Evolutionary conservation across 2,888 invertebrate species (phyloP), one percentile per base, ranked within the genome.

Genomic region (Druceiella hillmani): DNA sequence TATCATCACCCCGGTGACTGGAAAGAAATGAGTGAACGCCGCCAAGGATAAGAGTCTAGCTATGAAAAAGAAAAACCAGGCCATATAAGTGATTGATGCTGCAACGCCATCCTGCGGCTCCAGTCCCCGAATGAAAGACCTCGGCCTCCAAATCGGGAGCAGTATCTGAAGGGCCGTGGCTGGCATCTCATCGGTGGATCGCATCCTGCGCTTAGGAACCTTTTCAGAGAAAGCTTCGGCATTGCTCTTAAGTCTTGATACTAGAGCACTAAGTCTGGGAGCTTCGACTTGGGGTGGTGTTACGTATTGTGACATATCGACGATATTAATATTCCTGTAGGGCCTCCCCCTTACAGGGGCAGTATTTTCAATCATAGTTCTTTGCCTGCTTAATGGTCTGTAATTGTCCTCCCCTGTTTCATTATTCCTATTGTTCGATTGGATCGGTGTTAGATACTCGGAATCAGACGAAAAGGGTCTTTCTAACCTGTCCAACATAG

Each of bases 31-130:
- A 15, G 79, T 79, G 51, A 85, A 83, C 1, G 79, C 74, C 1
- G 81, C 76, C 28, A 87, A 72, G 15, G 85, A 75, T 32, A 86
- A 63, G 60, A 87, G 69, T 30, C 88, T 74, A 25, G 82, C 77
- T n/a, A 79, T 55, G 31, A 87, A 76, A 55, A 87, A 87, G 27
- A 79, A 65, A 45, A 83, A 79, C 88, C 88, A 88, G 56, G 83
- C 85, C n/a, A 83, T 58, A 54, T 81, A 84, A 15, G 82, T 74
- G 3, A 87, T 66, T 4, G 80, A 56, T 48, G 78, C 78, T 7
- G 83, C 84, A 0, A 81, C 72, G 2, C 79, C 73, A 52, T 87
- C 86, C 50, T 87, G 87, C 45, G 86, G 83, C 45, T 83, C 81
- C 5, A 87, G 67, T 4, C 83, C 84, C 48, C 81, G 67, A 48